phyloP scores from a whole-genome alignment of 2,113 vertebrate genomes.

The Cephalopterus ornatus region DNA sequence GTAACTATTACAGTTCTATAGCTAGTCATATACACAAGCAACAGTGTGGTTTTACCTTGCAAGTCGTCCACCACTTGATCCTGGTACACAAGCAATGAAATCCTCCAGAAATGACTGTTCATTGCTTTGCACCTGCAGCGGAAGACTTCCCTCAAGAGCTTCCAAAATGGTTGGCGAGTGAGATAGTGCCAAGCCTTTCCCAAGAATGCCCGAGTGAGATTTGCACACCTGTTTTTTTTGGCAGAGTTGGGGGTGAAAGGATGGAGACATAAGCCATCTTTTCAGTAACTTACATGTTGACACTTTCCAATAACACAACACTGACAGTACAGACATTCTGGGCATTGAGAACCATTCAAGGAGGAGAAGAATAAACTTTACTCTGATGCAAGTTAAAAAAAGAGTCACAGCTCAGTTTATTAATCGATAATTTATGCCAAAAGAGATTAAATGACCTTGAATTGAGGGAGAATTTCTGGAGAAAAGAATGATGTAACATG shows the following conservation, averaged over 20 bases:
- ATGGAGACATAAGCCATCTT: neutral
- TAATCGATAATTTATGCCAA: neutral
- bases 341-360: neutral
- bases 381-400: neutral
- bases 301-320: neutral
- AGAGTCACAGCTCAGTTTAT: neutral
- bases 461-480: neutral
- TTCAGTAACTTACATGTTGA: neutral
- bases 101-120: conserved; percentile 98
- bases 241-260: neutral
- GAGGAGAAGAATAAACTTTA: neutral
- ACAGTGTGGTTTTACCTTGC: conserved; percentile 79
- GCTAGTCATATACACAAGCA: neutral
- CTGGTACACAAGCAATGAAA: conserved; percentile 94
- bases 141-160: conserved; percentile 94
- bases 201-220: conserved; percentile 92
- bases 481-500: neutral
- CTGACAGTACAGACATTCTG: neutral
- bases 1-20: neutral
- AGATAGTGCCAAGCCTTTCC: conserved; percentile 94
- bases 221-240: conserved; percentile 86
- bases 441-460: neutral
- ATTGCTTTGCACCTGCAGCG: conserved; percentile 95
- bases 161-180: conserved; percentile 96
- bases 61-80: conserved; percentile 93